These are phyloP conservation scores for Nemapogon koenigi DNA, from an alignment of 2,888 invertebrate genomes.

Conservation along the genomic window DNA sequence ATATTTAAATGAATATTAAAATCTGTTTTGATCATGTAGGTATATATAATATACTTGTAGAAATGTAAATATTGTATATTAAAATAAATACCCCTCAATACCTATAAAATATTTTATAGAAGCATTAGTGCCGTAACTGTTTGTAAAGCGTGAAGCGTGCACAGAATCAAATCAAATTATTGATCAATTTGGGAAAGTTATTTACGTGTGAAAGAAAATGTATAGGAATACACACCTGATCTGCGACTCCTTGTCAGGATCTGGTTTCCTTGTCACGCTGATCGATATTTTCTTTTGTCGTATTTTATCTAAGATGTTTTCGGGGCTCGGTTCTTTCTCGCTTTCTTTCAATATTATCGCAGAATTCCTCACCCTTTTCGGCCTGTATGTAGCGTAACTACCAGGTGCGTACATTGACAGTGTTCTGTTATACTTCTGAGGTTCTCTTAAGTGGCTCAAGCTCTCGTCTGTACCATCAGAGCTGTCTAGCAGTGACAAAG, in stretches of 20 bases:
- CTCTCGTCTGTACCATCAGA: conserved; percentile 35
- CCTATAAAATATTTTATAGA: too few species aligned
- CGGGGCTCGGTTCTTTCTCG: conserved; percentile 56
- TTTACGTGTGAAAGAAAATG: conserved; percentile 43
- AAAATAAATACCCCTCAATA: too few species aligned
- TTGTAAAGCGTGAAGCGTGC: conserved; percentile 61
- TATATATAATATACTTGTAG: too few species aligned
- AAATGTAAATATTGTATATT: too few species aligned
- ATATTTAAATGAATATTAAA: too few species aligned
- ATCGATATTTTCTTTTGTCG: conserved; percentile 56
- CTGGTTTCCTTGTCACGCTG: conserved; percentile 54
- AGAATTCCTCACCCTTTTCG: conserved; percentile 53
- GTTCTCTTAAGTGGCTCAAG: conserved; percentile 36
- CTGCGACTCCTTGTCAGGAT: conserved; percentile 43
- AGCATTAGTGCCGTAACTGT: conserved; percentile 58
- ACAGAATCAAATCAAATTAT: conserved; percentile 46
- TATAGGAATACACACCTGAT: conserved; percentile 56
- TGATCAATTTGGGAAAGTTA: conserved; percentile 50
- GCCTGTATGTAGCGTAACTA: conserved; percentile 56
- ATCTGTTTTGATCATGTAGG: too few species aligned
- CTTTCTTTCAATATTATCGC: conserved; percentile 58
- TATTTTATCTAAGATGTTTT: conserved; percentile 58
- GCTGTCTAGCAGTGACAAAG: conserved; percentile 51
- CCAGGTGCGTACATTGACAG: conserved; percentile 57
- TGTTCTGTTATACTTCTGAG: conserved; percentile 49